phyloP scores from a whole-genome alignment of 2,113 vertebrate species.

The Sprattus sprattus region DNA sequence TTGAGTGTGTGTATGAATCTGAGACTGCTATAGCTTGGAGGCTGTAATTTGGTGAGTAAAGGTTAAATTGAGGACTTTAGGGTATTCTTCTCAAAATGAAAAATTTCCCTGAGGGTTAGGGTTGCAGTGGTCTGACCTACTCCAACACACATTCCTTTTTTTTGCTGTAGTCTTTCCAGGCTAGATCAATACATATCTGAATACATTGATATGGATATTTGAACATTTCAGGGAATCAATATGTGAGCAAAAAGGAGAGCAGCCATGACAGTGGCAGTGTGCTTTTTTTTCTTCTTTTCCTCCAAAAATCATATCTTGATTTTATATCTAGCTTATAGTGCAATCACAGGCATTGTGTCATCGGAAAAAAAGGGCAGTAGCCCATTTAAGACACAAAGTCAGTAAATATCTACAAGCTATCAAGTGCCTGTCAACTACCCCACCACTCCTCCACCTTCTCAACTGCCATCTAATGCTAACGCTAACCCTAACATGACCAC shows the following conservation, averaged over 20 bases:
- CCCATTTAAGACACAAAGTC: not conserved
- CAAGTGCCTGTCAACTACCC: not conserved
- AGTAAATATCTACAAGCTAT: not conserved
- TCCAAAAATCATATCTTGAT: not conserved
- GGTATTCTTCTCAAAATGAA: not conserved
- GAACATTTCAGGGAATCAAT: too few species aligned
- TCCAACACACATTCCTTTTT: not conserved
- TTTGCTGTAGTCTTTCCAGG: not conserved
- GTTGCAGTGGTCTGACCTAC: not conserved
- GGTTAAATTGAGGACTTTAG: not conserved
- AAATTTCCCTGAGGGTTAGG: not conserved
- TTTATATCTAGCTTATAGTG: not conserved
- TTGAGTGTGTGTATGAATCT: not conserved
- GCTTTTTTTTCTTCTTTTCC: too few species aligned
- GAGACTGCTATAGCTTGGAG: too few species aligned
- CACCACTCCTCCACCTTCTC: not conserved
- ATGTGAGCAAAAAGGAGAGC: too few species aligned
- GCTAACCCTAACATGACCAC: not conserved
- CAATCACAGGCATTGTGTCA: not conserved
- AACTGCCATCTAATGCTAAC: not conserved
- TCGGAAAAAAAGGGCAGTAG: not conserved
- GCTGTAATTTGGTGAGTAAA: too few species aligned
- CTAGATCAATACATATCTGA: not conserved
- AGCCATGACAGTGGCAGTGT: too few species aligned
- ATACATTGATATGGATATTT: too few species aligned